Conservation (phyloP, 2,888 invertebrate genomes). For the Parthenolecanium corni region DNA sequence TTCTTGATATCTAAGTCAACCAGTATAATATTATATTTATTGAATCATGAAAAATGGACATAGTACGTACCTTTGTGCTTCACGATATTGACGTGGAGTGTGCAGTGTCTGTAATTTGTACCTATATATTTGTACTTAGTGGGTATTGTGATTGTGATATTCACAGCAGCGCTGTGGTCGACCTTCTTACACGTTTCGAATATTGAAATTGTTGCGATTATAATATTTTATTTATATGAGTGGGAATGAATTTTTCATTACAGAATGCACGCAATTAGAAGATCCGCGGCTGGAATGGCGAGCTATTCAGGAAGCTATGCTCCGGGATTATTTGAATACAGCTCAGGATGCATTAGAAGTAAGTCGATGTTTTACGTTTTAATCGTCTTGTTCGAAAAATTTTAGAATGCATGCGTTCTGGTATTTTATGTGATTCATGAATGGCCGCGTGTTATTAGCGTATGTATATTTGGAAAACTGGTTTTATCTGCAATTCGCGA, state of each 20-base stretch:
- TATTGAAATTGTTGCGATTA: too few relatives aligned
- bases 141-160: too few relatives aligned
- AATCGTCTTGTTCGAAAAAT: background rate
- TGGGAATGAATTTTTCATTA: conserved; percentile 36
- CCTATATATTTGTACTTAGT: too few relatives aligned
- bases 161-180: too few relatives aligned
- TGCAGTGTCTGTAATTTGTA: too few relatives aligned
- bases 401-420: background rate
- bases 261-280: conserved; percentile 91
- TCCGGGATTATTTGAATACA: conserved; percentile 87
- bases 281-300: conserved; percentile 96
- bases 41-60: too few relatives aligned
- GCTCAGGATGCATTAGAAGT: conserved; percentile 93
- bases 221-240: too few relatives aligned
- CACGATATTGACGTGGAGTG: too few relatives aligned
- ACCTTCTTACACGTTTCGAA: too few relatives aligned
- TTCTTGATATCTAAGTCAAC: too few relatives aligned
- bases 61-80: too few relatives aligned
- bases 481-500: background rate
- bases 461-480: background rate
- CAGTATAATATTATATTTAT: too few relatives aligned
- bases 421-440: conserved; percentile 5
- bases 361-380: conserved; percentile 36
- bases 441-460: background rate
- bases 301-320: conserved; percentile 90